Evolutionary conservation across 2,888 invertebrate species (phyloP).

Genomic region (Watsonalla cultraria): DNA sequence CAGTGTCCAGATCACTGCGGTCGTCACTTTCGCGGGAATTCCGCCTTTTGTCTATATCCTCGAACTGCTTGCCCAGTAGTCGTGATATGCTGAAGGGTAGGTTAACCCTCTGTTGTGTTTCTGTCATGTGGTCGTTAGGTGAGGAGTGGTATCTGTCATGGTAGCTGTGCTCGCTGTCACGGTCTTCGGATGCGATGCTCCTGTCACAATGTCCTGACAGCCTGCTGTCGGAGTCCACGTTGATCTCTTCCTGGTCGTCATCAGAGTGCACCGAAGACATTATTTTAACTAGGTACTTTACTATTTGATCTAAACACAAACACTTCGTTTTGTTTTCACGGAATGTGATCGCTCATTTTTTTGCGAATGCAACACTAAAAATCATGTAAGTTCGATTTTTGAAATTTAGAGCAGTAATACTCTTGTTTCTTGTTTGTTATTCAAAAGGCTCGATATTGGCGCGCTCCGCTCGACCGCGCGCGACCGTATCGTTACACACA

Average conservation of each 20-base stretch:
- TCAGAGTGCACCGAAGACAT: constrained; percentile 78
- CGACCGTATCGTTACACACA: constrained; percentile 62
- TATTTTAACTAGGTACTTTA: constrained; percentile 23
- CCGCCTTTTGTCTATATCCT: constrained; percentile 77
- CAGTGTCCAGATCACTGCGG: constrained; percentile 72
- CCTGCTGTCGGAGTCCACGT: constrained; percentile 82
- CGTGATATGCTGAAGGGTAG: constrained; percentile 91
- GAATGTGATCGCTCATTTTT: constrained; percentile 6
- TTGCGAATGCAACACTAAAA: constrained; percentile 15
- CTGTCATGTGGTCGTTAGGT: constrained; percentile 71
- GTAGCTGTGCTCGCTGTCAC: constrained; percentile 77
- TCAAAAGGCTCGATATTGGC: constrained; percentile 41
- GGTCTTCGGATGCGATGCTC: constrained; percentile 76
- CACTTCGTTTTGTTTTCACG: constrained; percentile 38
- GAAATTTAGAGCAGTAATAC: constrained; percentile 12
- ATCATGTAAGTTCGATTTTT: constrained; percentile 15
- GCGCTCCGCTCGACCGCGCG: constrained; percentile 63
- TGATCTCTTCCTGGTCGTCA: constrained; percentile 83
- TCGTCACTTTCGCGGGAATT: constrained; percentile 73
- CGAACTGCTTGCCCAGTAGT: constrained; percentile 86
- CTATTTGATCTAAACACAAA: constrained; percentile 35
- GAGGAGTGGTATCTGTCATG: constrained; percentile 70
- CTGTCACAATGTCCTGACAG: constrained; percentile 74
- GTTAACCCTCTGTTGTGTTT: constrained; percentile 74
- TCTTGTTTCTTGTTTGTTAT: constrained; percentile 33